Evolutionary conservation across 2,113 vertebrate genomes (phyloP).

Genomic region (Turnix velox): DNA sequence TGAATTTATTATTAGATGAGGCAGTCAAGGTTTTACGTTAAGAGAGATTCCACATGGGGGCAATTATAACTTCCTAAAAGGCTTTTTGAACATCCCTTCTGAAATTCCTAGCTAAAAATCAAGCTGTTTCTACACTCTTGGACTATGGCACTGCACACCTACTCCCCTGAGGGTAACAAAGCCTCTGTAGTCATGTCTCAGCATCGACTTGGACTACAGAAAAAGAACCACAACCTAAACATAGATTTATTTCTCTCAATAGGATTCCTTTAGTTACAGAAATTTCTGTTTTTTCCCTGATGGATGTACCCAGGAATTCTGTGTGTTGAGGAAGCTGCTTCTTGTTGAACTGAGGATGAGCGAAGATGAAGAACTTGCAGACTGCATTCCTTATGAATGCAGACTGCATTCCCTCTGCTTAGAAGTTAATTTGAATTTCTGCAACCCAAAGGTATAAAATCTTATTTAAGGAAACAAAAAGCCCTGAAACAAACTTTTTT

Average conservation of each 20-base stretch:
- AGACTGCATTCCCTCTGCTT: not conserved
- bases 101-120: not conserved
- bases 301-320: not conserved
- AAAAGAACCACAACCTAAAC: not conserved
- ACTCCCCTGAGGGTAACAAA: not conserved
- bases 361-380: not conserved
- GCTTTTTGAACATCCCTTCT: not conserved
- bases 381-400: too few species aligned
- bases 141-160: not conserved
- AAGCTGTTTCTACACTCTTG: not conserved
- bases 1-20: not conserved
- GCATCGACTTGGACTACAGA: too few species aligned
- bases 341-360: not conserved
- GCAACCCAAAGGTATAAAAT: not conserved
- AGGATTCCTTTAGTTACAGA: not conserved
- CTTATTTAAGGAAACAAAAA: not conserved
- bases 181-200: not conserved
- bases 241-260: not conserved
- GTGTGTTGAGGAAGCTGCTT: not conserved
- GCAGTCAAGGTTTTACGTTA: not conserved
- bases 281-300: not conserved
- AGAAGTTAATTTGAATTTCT: not conserved
- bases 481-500: not conserved
- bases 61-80: not conserved
- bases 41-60: not conserved